These are phyloP conservation scores for Barypeithes pellucidus DNA, from an alignment of 2,888 invertebrate species.

Conservation along the genomic window DNA sequence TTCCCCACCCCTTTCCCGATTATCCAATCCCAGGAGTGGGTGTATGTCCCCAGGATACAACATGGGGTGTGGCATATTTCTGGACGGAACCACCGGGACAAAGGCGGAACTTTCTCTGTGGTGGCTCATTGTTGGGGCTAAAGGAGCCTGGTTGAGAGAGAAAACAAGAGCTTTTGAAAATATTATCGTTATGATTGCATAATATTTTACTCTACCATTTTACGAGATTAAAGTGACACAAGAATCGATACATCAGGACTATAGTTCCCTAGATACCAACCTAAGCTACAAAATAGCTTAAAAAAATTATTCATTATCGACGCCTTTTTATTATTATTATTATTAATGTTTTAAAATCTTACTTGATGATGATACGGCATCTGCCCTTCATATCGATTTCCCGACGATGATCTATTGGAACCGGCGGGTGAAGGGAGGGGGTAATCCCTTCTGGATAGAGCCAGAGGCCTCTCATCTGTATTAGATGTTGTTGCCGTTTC, in stretches of 20 bases:
- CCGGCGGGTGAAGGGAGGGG: slow-evolving; percentile 71
- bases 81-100: slow-evolving; percentile 89
- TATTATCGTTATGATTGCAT: not conserved
- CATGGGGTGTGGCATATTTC: slow-evolving; percentile 79
- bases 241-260: no score
- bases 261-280: no score
- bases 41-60: slow-evolving; percentile 83
- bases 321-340: no score
- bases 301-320: no score
- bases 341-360: slow-evolving; percentile 15
- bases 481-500: slow-evolving; percentile 58
- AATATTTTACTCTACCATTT: not conserved
- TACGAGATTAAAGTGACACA: no score
- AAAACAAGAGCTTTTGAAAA: no score
- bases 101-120: slow-evolving; percentile 89
- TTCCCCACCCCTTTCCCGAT: slow-evolving; percentile 45
- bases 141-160: slow-evolving; percentile 35
- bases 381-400: slow-evolving; percentile 66
- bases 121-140: slow-evolving; percentile 65
- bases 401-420: slow-evolving; percentile 77
- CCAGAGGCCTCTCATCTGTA: slow-evolving; percentile 70
- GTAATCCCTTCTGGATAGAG: slow-evolving; percentile 73
- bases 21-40: slow-evolving; percentile 74
- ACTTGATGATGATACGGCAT: slow-evolving; percentile 66
- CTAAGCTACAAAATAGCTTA: no score